Evolutionary conservation across 2,888 invertebrate genomes (phyloP).

Genomic region (Lamellibrachia columna): DNA sequence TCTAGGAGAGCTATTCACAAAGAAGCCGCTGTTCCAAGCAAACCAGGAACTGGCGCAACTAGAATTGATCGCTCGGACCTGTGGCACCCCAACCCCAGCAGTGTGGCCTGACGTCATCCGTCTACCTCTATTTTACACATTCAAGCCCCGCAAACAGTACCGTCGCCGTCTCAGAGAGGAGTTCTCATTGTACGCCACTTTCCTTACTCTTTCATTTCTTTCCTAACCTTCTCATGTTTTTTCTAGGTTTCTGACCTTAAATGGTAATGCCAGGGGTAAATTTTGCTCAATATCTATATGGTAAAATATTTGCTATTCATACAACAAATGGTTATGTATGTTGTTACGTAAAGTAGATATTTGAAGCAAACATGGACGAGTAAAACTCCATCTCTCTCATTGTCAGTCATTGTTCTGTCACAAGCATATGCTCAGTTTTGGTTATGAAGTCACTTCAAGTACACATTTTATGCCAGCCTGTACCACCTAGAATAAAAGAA

Average conservation of each 20-base stretch:
- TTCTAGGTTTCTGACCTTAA: neutral
- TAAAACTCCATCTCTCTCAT: no score
- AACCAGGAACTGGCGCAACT: conserved; percentile 91
- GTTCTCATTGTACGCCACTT: conserved; percentile 77
- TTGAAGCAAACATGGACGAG: no score
- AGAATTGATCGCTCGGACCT: conserved; percentile 91
- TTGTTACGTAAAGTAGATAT: no score
- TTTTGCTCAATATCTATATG: neutral
- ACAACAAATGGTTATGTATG: no score
- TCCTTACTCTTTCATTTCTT: neutral
- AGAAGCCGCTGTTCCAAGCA: conserved; percentile 95
- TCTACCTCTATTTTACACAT: conserved; percentile 88
- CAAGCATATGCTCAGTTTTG: no score
- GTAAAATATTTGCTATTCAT: no score
- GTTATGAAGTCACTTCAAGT: no score
- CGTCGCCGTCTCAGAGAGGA: conserved; percentile 89
- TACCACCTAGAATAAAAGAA: neutral
- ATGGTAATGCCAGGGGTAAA: neutral
- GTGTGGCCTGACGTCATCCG: conserved; percentile 97
- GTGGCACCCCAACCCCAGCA: conserved; percentile 95
- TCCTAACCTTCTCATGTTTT: neutral
- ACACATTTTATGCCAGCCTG: no score
- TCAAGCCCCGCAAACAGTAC: conserved; percentile 90
- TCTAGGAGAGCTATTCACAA: conserved; percentile 94
- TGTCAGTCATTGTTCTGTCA: no score